phyloP scores from a whole-genome alignment of 2,888 invertebrate species.

The Plebejus anna region DNA sequence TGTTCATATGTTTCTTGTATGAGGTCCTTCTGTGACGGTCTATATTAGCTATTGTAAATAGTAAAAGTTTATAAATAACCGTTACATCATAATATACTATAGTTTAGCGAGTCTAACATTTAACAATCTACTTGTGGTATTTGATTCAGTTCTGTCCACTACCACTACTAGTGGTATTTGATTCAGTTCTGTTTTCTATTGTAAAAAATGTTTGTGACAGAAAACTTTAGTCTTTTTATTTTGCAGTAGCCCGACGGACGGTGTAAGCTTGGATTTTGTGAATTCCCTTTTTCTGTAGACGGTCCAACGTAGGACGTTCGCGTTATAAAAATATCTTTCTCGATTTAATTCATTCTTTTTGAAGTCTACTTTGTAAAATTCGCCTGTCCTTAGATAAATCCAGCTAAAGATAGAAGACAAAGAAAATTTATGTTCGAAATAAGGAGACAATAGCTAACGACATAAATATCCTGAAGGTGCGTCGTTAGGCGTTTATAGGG shows the following conservation, averaged over 20 bases:
- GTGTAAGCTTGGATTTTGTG: background rate
- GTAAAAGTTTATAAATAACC: background rate
- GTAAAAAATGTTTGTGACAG: background rate
- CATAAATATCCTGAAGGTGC: conserved; percentile 23
- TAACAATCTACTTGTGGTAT: background rate
- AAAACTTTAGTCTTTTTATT: background rate
- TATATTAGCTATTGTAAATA: no score
- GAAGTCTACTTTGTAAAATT: background rate
- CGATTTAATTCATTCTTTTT: background rate
- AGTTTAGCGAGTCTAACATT: background rate
- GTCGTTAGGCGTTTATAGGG: conserved; percentile 29
- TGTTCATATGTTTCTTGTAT: no score
- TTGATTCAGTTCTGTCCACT: background rate
- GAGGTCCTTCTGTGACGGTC: no score
- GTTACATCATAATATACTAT: background rate
- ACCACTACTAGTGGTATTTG: background rate
- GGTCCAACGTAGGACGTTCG: background rate
- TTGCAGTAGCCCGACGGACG: background rate
- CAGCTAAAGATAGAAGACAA: conserved; percentile 2
- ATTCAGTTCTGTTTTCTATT: background rate
- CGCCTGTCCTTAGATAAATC: background rate
- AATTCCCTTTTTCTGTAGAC: background rate
- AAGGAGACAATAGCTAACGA: conserved; percentile 16
- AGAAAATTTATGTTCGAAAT: conserved; percentile 16
- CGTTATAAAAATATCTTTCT: background rate